Conservation (phyloP, 2,888 invertebrate species). For the Torymus aiolomorphi region DNA sequence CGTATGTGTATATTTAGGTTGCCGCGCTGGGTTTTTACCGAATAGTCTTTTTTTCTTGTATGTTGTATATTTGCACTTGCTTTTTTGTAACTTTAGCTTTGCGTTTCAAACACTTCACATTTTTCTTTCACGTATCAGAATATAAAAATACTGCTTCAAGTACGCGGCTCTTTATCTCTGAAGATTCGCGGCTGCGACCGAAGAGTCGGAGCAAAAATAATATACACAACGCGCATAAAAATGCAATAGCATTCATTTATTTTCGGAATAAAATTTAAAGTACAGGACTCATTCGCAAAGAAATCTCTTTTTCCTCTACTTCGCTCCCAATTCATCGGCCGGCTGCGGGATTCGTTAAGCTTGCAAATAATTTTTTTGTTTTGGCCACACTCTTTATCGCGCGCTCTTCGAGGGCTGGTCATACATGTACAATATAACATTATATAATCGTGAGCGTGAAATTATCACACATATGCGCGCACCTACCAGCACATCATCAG, state of each 20-base stretch:
- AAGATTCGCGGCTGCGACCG: conserved; percentile 27
- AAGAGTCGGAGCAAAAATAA: conserved; percentile 41
- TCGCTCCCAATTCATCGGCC: no score
- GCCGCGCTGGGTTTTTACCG: conserved; percentile 17
- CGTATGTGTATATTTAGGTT: background rate
- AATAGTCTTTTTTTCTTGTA: background rate
- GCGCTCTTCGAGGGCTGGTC: conserved; percentile 7
- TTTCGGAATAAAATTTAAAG: conserved; percentile 20
- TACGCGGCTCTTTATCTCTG: conserved; percentile 45
- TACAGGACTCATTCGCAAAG: background rate
- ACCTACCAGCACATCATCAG: background rate
- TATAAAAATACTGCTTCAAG: conserved; percentile 58
- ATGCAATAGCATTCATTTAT: conserved; percentile 6
- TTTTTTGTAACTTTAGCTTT: conserved; percentile 9
- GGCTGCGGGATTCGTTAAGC: background rate
- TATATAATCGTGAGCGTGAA: conserved; percentile 54
- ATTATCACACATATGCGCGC: conserved; percentile 52
- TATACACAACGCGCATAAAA: background rate
- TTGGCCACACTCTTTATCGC: conserved; percentile 9
- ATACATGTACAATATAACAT: conserved; percentile 21
- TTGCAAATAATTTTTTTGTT: background rate
- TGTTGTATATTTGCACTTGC: conserved; percentile 28
- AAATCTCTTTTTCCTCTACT: no score
- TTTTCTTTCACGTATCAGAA: conserved; percentile 39
- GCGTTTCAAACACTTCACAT: conserved; percentile 33